Conservation (phyloP, 1,140 invertebrate species). For the Leptinotarsa texana region DNA sequence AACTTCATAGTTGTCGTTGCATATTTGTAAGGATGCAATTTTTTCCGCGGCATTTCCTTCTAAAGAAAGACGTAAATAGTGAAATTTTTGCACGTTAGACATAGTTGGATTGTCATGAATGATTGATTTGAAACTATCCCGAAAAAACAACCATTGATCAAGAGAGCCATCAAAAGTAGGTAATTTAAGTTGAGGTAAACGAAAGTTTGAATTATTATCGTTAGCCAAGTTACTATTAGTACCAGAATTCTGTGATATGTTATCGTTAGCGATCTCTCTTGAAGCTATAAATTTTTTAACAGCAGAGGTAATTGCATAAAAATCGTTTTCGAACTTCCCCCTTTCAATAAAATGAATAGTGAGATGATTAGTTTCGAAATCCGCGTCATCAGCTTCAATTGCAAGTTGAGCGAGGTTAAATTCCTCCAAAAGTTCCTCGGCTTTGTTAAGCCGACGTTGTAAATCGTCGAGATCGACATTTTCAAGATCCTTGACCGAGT, state of each 20-base stretch:
- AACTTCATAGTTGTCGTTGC: constrained; percentile 44
- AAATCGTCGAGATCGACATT: constrained; percentile 21
- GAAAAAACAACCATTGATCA: constrained; percentile 48
- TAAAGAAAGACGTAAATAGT: constrained; percentile 46
- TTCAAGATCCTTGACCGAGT: constrained; percentile 9
- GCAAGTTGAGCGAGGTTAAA: constrained; percentile 19
- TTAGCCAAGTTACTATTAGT: not conserved
- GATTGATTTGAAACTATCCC: constrained; percentile 46
- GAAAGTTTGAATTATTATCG: constrained; percentile 10
- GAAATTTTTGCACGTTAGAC: constrained; percentile 46
- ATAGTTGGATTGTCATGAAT: constrained; percentile 44
- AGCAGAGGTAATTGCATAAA: constrained; percentile 15
- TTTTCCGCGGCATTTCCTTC: constrained; percentile 44
- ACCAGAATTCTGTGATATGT: not conserved
- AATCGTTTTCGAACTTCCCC: constrained; percentile 18
- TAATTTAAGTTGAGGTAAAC: constrained; percentile 40
- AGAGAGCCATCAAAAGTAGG: constrained; percentile 46
- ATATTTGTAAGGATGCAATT: constrained; percentile 45
- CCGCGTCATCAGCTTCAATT: constrained; percentile 18
- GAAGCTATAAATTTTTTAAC: constrained; percentile 14
- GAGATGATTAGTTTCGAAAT: constrained; percentile 14
- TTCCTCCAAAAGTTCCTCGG: constrained; percentile 13
- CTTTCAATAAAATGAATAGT: constrained; percentile 18
- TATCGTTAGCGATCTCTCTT: not conserved
- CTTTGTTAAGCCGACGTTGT: constrained; percentile 10